Evolutionary conservation across 2,113 vertebrate species (phyloP).

Genomic region (Clarias magur): DNA sequence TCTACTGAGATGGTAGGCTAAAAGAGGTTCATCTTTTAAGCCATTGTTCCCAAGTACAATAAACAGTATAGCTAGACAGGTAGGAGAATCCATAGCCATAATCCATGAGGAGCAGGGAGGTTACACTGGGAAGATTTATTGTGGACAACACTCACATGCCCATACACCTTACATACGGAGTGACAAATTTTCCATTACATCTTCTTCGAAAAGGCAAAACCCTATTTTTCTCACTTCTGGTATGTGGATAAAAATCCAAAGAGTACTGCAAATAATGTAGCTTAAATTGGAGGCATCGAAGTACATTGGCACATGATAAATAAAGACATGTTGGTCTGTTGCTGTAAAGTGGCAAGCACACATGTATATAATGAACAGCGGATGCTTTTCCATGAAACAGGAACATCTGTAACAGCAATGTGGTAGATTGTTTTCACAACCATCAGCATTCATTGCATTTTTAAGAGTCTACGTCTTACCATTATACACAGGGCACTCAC

Average conservation of each 20-base stretch:
- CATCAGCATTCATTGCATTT: not conserved
- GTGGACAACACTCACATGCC: slow-evolving; percentile 30
- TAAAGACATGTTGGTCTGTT: not conserved
- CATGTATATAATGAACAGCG: not conserved
- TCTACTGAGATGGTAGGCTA: not conserved
- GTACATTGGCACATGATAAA: not conserved
- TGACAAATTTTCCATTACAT: slow-evolving; percentile 15
- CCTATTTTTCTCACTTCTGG: not conserved
- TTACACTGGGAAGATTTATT: slow-evolving; percentile 24
- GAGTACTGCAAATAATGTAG: not conserved
- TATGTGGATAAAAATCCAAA: not conserved
- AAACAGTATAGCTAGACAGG: slow-evolving; percentile 33
- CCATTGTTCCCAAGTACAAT: not conserved
- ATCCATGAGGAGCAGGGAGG: slow-evolving; percentile 21
- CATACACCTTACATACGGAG: slow-evolving; percentile 5
- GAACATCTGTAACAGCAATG: not conserved
- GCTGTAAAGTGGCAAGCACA: not conserved
- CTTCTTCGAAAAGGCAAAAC: not conserved
- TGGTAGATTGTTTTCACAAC: not conserved
- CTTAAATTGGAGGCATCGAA: slow-evolving; percentile 19
- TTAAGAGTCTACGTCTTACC: slow-evolving; percentile 14
- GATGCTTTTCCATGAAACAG: not conserved
- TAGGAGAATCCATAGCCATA: slow-evolving; percentile 25
- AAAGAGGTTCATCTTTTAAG: not conserved
- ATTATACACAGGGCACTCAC: not conserved